Percentiles rank a stretch among this genome's conserved stretches.
These are phyloP conservation scores for Aurelia sp. DNA, from an alignment of 30 jellyfish, hydroid and myxozoan species.

Conservation along the genomic window DNA sequence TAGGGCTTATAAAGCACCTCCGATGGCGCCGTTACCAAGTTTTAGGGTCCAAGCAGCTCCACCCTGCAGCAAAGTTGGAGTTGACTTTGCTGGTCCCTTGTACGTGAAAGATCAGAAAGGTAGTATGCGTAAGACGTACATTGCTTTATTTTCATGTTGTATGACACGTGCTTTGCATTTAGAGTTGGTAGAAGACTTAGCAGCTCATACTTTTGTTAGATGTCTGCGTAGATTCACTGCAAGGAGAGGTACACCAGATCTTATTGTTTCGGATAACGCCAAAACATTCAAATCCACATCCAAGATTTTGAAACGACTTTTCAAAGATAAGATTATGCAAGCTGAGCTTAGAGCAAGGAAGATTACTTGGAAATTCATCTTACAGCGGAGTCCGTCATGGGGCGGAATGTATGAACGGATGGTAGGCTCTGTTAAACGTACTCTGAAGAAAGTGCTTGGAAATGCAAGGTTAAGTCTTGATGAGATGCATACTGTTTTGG, in stretches of 20 bases:
- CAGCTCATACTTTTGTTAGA: background rate
- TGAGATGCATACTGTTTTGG: constrained; percentile 31
- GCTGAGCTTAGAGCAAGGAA: background rate
- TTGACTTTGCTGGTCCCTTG: too few relatives aligned
- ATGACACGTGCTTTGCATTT: background rate
- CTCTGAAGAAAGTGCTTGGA: constrained; percentile 26
- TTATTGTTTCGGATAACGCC: background rate
- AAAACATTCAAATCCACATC: background rate
- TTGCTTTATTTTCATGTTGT: constrained; percentile 22
- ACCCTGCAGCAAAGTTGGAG: too few relatives aligned
- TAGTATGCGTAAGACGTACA: background rate
- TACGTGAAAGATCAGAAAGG: too few relatives aligned
- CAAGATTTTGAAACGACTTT: background rate
- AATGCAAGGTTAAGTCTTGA: constrained; percentile 20
- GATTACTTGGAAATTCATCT: constrained; percentile 23
- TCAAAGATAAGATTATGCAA: background rate
- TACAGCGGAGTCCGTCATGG: constrained; percentile 34
- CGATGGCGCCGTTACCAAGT: constrained; percentile 37
- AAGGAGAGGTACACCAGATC: constrained; percentile 4
- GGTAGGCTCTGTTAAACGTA: constrained; percentile 10
- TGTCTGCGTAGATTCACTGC: background rate
- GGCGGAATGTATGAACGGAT: constrained; percentile 49
- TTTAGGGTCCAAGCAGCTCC: constrained; percentile 1
- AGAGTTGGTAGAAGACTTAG: too few relatives aligned
- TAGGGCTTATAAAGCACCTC: constrained; percentile 28